phyloP scores from a whole-genome alignment of 2,797 vertebrate species.

The Gadopsis bispinosus region DNA sequence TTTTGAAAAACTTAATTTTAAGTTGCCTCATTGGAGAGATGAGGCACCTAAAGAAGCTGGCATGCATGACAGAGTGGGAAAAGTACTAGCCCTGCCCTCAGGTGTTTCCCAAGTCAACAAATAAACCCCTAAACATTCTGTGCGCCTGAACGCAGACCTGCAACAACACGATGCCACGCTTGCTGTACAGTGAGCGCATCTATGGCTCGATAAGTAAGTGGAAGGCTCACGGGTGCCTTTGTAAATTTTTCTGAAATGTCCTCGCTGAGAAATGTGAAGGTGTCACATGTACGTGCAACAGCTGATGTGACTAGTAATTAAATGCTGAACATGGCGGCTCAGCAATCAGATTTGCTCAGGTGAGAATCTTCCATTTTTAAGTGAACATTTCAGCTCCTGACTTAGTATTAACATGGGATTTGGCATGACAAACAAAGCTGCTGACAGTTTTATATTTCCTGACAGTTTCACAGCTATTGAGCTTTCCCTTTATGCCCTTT shows the following conservation, averaged over 20 bases:
- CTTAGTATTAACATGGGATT: conserved; percentile 28
- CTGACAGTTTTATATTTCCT: conserved; percentile 56
- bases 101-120: conserved; percentile 3
- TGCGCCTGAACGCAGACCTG: conserved; percentile 23
- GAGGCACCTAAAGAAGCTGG: conserved; percentile 38
- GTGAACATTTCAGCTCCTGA: background rate
- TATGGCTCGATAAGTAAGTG: background rate
- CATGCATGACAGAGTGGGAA: conserved; percentile 55
- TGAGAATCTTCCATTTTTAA: background rate
- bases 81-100: conserved; percentile 72
- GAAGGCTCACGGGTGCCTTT: conserved; percentile 33
- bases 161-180: conserved; percentile 37
- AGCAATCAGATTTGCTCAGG: background rate
- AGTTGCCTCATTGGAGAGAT: conserved; percentile 25
- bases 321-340: background rate
- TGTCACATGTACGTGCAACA: background rate
- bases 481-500: conserved; percentile 44
- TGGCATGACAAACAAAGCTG: conserved; percentile 34
- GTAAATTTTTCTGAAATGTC: background rate
- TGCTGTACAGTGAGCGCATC: background rate
- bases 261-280: background rate
- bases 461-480: conserved; percentile 48
- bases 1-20: conserved; percentile 16
- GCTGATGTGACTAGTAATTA: background rate
- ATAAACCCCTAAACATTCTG: background rate